Conservation (phyloP, 2,797 vertebrate genomes). For the Eospalax fontanierii region DNA sequence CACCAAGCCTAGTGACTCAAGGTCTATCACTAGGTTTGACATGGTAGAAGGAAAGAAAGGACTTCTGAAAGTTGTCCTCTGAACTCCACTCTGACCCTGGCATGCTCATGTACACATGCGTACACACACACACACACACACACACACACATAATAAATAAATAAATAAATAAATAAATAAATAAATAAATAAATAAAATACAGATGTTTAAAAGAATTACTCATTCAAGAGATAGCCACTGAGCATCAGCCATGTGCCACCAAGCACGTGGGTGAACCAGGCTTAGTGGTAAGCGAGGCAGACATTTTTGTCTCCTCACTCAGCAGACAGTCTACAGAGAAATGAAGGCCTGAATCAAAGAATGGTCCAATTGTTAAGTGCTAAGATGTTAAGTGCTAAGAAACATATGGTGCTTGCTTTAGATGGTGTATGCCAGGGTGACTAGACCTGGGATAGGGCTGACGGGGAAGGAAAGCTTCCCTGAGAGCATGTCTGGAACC, state of each 20-base stretch:
- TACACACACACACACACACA: not conserved
- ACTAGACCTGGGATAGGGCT: not conserved
- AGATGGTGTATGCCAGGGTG: not conserved
- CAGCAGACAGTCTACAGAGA: not conserved
- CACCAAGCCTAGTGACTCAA: not conserved
- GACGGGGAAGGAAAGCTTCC: not conserved
- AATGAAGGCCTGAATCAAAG: slow-evolving; percentile 7
- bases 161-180: too few species aligned
- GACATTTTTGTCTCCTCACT: not conserved
- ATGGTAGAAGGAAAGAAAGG: not conserved
- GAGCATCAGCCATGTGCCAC: not conserved
- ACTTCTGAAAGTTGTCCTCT: not conserved
- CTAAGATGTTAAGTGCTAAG: not conserved
- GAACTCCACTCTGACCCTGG: not conserved
- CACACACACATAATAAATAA: too few species aligned
- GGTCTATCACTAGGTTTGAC: not conserved
- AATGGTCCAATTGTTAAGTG: not conserved
- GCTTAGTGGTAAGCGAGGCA: not conserved
- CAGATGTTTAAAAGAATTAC: not conserved
- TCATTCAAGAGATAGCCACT: slow-evolving; percentile 11
- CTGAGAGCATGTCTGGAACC: slow-evolving; percentile 44
- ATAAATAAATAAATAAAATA: not conserved
- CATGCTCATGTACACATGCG: not conserved
- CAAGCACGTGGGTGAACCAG: not conserved
- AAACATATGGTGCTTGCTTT: not conserved